Base-by-base conservation (phyloP, 2,797 vertebrate species). In the Craterocephalus amniculus region DNA sequence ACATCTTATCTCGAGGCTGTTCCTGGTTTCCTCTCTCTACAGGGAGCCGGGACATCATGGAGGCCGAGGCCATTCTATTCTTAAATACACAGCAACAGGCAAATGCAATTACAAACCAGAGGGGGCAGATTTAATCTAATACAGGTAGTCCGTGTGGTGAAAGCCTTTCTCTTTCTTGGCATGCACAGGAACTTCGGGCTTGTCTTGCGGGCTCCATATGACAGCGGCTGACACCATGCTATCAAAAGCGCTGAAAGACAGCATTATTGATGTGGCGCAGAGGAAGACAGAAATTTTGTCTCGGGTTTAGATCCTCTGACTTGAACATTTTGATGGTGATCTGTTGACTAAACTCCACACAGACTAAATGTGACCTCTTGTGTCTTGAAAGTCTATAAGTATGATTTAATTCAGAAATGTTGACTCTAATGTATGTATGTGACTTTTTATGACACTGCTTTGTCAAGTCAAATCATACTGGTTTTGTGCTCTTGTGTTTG, bases 81-180 rank as follows among this genome's bases (percentile, higher is more conserved):
- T 94, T 94, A 93, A 92, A 93, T 90, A 91, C 89, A 92, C 88
- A 89, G 90, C 91, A 93, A 92, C 89, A 91, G 90, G 89, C 88
- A 93, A 92, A 93, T 91, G 87, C 88, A 93, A 93, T 94, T 93
- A 92, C 84, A 76, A 91, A 91, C 79, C 87, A 73, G 84, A 86
- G 83, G 89, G 91, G 87, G 79, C 86, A 81, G 79, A 83, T 76
- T 90, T 92, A 91, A 94, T 94, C 89, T 91, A 93, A 94, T 94
- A 88, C 87, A 86, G 84, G 76, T 73, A 82, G 87, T 78, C 83
- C 85, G 83, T 73, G 82, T 78, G 90, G 88, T 81, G 80, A 85
- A 85, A 88, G 89, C 82, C 87, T 84, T 82, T 76, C 83, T 82
- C 83, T 86, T 22, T 66, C 73, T 74, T 81, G 85, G 66, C 79